Base-by-base conservation (phyloP, 92 coral and sea anemone genomes). In the Heteractis magnifica region DNA sequence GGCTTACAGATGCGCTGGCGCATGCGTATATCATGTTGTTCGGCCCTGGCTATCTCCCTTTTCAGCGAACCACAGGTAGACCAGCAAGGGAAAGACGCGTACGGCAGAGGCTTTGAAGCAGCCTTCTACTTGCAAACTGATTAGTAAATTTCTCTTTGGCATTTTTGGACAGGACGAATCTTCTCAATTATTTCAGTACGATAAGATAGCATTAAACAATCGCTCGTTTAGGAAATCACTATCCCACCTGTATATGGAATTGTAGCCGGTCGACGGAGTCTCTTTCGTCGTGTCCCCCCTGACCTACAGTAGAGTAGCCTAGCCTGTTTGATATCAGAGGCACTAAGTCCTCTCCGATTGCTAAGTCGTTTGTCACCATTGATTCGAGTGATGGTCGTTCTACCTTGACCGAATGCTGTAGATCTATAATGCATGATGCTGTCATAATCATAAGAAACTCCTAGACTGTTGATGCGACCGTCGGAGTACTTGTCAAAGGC, bases 291-390 rank as follows among this genome's bases (percentile, higher is more conserved):
- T 34, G 90, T 83, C 15, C 77, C 79, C 78, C 65, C 80, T 51
- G 85, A 51, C 10, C 73, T 48, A 49, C 92, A 89, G 79, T 94
- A 94, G 56, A 91, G 83, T 58, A 82, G 21, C 16, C 85, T 86
- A 48, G 94, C 98, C 79, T 94, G 98, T 70, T 92, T 72, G 41
- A 90, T 87, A 59, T 94, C 98, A 76, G 50, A 80, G 3, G 87
- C 15, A 23, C 93, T 92, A 77, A 94, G 86, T 23, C 95, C 95
- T 59, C 85, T 86, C 56, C 87, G 89, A 72, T 94, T 91, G 11
- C 98, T 94, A 65, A 94, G 90, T 16, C 73, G 81, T 21, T 83
- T 81, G 4, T 83, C 65, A 0, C 94, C 93, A 48, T 82, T 65
- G 73, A 52, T 83, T 26, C 93, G 88, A 6, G 75, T 64, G 81